phyloP scores from a whole-genome alignment of 2,797 vertebrate genomes.

The Gallinago nigripennis region DNA sequence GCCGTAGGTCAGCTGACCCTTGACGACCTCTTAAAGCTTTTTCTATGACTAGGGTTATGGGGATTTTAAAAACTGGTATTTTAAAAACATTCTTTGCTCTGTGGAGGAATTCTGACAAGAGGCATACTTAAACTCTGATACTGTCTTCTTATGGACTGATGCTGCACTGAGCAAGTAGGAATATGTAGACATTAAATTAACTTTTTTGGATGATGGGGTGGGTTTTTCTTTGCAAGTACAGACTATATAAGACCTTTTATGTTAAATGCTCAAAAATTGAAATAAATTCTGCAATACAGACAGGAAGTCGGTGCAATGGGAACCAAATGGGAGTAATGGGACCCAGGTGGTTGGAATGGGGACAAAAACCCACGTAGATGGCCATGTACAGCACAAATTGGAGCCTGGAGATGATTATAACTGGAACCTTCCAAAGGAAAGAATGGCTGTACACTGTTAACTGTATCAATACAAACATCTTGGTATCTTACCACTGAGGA shows the following conservation, averaged over 20 bases:
- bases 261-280: constrained; percentile 30
- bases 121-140: background rate
- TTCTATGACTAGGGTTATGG: background rate
- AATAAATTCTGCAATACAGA: constrained; percentile 28
- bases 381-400: background rate
- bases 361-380: constrained; percentile 29
- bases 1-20: background rate
- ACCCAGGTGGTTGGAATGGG: constrained; percentile 52
- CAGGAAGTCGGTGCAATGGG: constrained; percentile 46
- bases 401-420: constrained; percentile 38
- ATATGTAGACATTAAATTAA: background rate
- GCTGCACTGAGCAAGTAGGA: background rate
- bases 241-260: background rate
- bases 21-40: background rate
- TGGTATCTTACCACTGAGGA: background rate
- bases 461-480: background rate
- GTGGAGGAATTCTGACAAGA: background rate
- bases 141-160: background rate
- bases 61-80: background rate
- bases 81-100: background rate
- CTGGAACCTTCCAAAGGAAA: constrained; percentile 4
- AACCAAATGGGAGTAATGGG: constrained; percentile 62
- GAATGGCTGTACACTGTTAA: background rate
- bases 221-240: accelerated
- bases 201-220: background rate